Conservation (phyloP, 2,797 vertebrate genomes). For the Hylomyscus alleni region DNA sequence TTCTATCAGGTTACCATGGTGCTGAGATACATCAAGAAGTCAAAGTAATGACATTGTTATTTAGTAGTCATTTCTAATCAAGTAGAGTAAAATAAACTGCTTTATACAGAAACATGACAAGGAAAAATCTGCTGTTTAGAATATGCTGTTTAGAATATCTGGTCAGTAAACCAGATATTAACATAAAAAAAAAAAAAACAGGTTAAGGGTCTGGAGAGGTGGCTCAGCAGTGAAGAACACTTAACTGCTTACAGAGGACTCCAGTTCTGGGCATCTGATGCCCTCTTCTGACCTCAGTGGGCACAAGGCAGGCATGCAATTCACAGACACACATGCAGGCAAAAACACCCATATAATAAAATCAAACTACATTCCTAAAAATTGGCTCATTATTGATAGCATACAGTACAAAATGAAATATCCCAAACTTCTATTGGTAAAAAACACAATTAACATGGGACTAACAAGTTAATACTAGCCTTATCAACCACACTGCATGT, state of each 20-base stretch:
- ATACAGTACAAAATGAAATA: background rate
- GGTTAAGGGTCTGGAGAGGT: background rate
- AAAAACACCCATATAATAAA: background rate
- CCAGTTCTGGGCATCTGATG: background rate
- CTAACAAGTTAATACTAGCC: background rate
- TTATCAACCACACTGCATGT: background rate
- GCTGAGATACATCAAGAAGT: constrained; percentile 31
- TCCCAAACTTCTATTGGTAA: background rate
- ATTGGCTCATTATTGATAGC: background rate
- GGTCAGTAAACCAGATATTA: constrained; percentile 20
- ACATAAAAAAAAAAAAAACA: constrained; percentile 52
- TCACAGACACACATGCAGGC: background rate
- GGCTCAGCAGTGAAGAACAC: background rate
- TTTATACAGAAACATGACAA: constrained; percentile 56
- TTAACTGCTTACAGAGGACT: background rate
- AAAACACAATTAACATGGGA: background rate
- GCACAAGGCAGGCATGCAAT: background rate
- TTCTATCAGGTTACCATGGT: constrained; percentile 47
- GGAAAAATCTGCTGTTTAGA: constrained; percentile 68
- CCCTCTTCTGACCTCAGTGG: background rate
- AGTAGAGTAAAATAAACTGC: background rate
- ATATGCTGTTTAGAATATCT: too few relatives aligned
- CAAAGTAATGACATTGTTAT: constrained; percentile 30
- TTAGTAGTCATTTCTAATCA: constrained; percentile 64
- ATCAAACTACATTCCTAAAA: background rate